Conservation (phyloP, 1,140 invertebrate genomes). For the Bombus picipes region DNA sequence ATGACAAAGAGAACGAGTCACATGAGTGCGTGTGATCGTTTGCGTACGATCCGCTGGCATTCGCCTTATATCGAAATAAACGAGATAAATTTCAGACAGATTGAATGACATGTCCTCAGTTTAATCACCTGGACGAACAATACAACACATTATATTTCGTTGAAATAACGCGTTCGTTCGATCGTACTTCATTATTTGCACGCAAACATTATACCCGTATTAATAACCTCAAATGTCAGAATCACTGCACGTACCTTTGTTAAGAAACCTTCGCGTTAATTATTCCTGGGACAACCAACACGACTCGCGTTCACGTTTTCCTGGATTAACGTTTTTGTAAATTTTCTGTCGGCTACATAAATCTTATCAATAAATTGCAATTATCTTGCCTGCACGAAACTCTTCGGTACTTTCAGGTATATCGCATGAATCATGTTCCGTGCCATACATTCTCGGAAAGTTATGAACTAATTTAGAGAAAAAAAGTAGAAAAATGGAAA, state of each 20-base stretch:
- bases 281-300: conserved; percentile 21
- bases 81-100: background rate
- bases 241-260: background rate
- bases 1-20: background rate
- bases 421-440: conserved; percentile 5
- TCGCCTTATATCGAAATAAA: background rate
- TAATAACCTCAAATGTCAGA: conserved; percentile 25
- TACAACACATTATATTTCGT: background rate
- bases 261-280: conserved; percentile 1
- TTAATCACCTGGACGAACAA: background rate
- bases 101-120: background rate
- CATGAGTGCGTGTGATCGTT: background rate
- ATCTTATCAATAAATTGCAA: conserved; percentile 26
- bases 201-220: background rate
- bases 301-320: background rate
- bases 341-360: background rate
- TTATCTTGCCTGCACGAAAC: background rate
- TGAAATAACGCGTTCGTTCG: background rate
- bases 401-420: background rate
- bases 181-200: conserved; percentile 12
- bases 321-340: conserved; percentile 15
- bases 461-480: conserved; percentile 27
- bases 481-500: background rate
- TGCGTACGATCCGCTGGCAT: background rate
- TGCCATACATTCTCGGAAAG: conserved; percentile 28